These are phyloP conservation scores for Sussaba pulchella DNA, from an alignment of 2,888 invertebrate species.

Conservation along the genomic window DNA sequence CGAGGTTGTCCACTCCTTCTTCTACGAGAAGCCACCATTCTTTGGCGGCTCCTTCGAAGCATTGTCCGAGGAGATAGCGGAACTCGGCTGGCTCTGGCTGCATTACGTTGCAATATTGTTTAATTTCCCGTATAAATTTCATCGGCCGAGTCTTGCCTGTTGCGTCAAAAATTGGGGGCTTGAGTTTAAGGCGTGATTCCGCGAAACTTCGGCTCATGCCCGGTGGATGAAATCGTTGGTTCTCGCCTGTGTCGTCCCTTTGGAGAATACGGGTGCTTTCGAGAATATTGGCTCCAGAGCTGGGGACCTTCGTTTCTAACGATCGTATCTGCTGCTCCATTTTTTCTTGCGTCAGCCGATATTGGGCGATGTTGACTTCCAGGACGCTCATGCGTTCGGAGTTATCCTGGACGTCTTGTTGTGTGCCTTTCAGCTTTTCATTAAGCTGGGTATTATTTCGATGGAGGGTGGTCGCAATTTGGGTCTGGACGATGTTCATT, in stretches of 20 bases:
- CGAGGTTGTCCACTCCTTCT: neutral
- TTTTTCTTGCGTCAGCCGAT: neutral
- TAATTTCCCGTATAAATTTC: neutral
- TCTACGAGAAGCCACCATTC: conserved; percentile 5
- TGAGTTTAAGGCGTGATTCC: neutral
- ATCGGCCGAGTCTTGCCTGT: neutral
- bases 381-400: neutral
- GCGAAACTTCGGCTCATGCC: too few species aligned
- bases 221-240: too few species aligned
- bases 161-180: neutral
- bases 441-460: neutral
- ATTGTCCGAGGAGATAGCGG: neutral
- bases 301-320: neutral
- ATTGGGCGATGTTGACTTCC: neutral
- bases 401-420: neutral
- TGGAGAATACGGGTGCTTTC: too few species aligned
- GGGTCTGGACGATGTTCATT: neutral
- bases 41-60: neutral
- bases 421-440: neutral
- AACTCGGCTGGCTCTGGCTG: neutral
- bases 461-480: neutral
- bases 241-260: too few species aligned
- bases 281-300: too few species aligned
- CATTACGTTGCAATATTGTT: neutral
- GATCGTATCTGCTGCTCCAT: neutral